Evolutionary conservation across 2,797 vertebrate genomes (phyloP).

Genomic region (Oreonectes daqikongensis): DNA sequence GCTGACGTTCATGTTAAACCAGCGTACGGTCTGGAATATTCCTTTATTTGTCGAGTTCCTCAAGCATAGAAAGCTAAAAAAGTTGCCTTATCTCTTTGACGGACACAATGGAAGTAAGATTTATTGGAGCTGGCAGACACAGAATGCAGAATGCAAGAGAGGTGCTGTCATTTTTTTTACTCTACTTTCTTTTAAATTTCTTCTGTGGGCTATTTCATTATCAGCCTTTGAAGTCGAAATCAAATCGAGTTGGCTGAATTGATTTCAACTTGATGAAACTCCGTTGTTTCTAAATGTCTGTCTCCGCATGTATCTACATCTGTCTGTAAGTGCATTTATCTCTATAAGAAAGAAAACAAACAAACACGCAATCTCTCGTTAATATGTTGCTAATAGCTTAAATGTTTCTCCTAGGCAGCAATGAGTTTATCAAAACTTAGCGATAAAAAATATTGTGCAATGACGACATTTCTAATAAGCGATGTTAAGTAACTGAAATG

Average conservation of each 20-base stretch:
- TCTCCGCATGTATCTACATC: not conserved
- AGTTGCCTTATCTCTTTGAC: slow-evolving; percentile 30
- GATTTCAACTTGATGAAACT: slow-evolving; percentile 40
- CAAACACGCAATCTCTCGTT: not conserved
- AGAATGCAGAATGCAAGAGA: not conserved
- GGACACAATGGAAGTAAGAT: slow-evolving; percentile 23
- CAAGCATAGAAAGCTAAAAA: slow-evolving; percentile 18
- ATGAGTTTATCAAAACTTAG: no score
- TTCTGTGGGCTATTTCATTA: slow-evolving; percentile 42
- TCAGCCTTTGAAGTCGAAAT: slow-evolving; percentile 46
- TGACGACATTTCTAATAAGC: no score
- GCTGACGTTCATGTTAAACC: slow-evolving; percentile 32
- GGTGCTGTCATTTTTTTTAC: not conserved
- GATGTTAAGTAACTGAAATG: no score
- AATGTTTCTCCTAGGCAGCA: not conserved
- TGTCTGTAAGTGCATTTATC: slow-evolving; percentile 23
- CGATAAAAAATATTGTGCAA: no score
- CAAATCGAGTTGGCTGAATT: slow-evolving; percentile 13
- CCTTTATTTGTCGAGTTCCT: slow-evolving; percentile 40
- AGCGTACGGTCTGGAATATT: slow-evolving; percentile 12
- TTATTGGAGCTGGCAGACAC: slow-evolving; percentile 30
- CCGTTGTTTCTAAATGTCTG: not conserved
- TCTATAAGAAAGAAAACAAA: not conserved
- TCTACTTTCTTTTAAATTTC: slow-evolving; percentile 27
- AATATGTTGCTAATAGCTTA: not conserved